Conservation (phyloP, 2,888 invertebrate genomes). For the Uloborus plumipes region DNA sequence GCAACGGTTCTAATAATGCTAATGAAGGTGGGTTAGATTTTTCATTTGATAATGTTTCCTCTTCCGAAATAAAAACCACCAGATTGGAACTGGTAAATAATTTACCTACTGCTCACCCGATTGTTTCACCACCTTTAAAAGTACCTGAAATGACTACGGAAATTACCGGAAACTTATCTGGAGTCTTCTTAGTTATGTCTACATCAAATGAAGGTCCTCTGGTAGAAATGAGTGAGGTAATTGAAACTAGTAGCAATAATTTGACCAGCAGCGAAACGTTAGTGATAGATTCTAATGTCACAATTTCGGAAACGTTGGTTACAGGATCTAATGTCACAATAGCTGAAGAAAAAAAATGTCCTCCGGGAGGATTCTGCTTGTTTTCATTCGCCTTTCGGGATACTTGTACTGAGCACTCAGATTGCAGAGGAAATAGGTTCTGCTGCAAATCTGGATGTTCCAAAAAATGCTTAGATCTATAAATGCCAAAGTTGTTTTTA, state of each 20-base stretch:
- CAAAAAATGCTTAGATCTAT: constrained; percentile 33
- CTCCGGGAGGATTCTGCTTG: constrained; percentile 31
- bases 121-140: too few relatives aligned
- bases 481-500: constrained; percentile 3
- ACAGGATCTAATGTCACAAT: not conserved
- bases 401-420: constrained; percentile 20
- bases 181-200: not conserved
- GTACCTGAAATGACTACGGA: too few relatives aligned
- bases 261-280: too few relatives aligned
- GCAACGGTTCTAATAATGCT: too few relatives aligned
- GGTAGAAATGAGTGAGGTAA: too few relatives aligned
- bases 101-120: too few relatives aligned
- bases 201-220: not conserved
- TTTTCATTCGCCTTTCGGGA: constrained; percentile 34
- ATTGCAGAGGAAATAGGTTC: constrained; percentile 28
- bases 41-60: too few relatives aligned
- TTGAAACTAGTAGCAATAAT: too few relatives aligned
- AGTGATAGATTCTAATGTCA: too few relatives aligned
- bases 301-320: not conserved
- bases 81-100: too few relatives aligned
- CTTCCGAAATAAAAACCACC: too few relatives aligned
- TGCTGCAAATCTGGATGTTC: constrained; percentile 39
- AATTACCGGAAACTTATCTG: not conserved
- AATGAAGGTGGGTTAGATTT: too few relatives aligned
- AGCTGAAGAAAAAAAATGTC: constrained; percentile 16